These are phyloP conservation scores for Hyposoter didymator DNA, from an alignment of 2,888 invertebrate species.

Conservation along the genomic window DNA sequence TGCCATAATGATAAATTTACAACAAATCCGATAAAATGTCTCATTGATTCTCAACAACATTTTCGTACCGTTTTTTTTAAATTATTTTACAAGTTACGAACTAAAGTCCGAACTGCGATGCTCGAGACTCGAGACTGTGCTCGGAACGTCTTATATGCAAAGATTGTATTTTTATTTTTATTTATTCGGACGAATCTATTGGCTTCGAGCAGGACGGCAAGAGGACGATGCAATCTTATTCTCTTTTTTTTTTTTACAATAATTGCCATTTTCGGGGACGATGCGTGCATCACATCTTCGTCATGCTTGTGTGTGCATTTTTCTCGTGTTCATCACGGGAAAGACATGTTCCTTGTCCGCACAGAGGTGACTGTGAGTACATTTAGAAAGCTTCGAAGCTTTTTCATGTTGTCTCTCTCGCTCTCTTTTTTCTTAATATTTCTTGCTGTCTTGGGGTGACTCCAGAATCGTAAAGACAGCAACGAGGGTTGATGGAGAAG, in stretches of 20 bases:
- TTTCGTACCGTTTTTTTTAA: background rate
- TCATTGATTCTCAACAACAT: background rate
- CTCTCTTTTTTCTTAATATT: background rate
- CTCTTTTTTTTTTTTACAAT: too few relatives aligned
- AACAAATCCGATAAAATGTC: background rate
- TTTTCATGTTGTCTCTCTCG: constrained; percentile 12
- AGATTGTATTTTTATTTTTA: background rate
- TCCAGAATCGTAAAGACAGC: constrained; percentile 6
- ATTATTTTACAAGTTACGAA: background rate
- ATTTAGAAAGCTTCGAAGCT: constrained; percentile 60
- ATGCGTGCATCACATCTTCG: constrained; percentile 32
- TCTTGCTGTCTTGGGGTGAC: background rate
- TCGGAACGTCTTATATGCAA: background rate
- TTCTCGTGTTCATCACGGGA: constrained; percentile 7
- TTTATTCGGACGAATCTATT: background rate
- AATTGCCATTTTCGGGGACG: constrained; percentile 39
- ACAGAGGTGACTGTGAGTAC: constrained; percentile 51
- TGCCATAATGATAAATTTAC: background rate
- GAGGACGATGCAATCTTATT: too few relatives aligned
- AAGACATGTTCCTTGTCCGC: constrained; percentile 28
- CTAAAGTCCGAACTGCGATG: background rate
- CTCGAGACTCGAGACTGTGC: background rate
- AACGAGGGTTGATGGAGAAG: constrained; percentile 56
- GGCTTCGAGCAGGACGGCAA: background rate
- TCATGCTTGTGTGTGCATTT: constrained; percentile 14